These are phyloP conservation scores for Callyntrura guangdongensis DNA, from an alignment of 2,888 invertebrate species.

Conservation along the genomic window DNA sequence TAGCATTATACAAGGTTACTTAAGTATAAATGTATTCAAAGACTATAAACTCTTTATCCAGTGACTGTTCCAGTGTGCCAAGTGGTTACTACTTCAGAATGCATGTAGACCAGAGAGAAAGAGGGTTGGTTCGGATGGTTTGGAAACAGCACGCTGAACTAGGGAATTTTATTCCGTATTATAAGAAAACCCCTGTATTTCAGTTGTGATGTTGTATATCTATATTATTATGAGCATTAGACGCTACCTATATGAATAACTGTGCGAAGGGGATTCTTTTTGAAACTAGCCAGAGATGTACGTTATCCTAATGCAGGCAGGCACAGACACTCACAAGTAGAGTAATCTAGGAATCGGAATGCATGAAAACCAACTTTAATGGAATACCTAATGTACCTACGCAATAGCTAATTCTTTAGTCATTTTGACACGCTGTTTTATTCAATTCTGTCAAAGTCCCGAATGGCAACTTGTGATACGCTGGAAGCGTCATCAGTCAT, in stretches of 20 bases:
- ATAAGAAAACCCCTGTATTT: neutral
- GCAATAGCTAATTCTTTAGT: too few species aligned
- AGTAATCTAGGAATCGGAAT: too few species aligned
- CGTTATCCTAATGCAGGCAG: too few species aligned
- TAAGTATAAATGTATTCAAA: neutral
- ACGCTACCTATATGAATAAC: neutral
- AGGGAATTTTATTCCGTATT: neutral
- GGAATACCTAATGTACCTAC: too few species aligned
- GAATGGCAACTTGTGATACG: too few species aligned
- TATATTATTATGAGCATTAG: neutral
- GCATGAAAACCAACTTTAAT: too few species aligned
- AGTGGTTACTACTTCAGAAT: neutral
- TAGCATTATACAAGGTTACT: neutral
- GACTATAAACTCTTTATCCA: neutral
- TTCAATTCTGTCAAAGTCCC: too few species aligned
- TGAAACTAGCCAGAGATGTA: neutral
- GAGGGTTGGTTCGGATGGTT: conserved; percentile 50
- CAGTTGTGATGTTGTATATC: neutral
- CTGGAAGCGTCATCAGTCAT: too few species aligned
- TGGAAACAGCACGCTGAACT: neutral
- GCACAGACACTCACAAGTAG: neutral
- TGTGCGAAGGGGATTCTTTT: neutral
- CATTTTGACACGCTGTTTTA: too few species aligned
- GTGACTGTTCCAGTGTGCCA: conserved; percentile 16
- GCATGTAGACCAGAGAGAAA: conserved; percentile 32